Evolutionary conservation across 2,888 invertebrate genomes (phyloP), one percentile per base, ranked within the genome.

Genomic region (Omphaloscelis lunosa): DNA sequence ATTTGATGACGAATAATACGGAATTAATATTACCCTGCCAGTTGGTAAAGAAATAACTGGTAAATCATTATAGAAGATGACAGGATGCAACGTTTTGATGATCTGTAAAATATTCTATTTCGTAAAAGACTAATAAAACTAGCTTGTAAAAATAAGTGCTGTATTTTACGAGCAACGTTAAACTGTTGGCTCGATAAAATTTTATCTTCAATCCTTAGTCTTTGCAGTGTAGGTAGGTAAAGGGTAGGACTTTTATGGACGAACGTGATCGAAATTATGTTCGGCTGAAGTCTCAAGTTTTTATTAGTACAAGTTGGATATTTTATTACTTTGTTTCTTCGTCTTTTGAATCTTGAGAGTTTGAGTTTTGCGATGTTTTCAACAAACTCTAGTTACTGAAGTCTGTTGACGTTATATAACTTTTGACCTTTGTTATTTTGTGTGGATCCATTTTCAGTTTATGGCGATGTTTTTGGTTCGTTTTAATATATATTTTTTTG

Each of bases 181-280:
- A 95, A 94, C 93, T 94, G 94, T 94, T 92, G 92, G 92, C 93
- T 91, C 93, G 91, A 95, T 95, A 94, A 94, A 94, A 93, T 93
- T 93, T 94, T 95, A 94, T 94, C 93, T 92, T 91, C 93, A 93
- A 93, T 93, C 93, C 91, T 88, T 90, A 88, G 90, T 86, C 83
- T 86, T 90, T 86, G 91, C 89, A 88, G 80, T 76, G 86, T 83
- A 79, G 87, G 79, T 82, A 89, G 88, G 85, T 75, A 86, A 90
- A 88, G 90, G 89, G 89, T 89, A 82, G 61, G 75, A 85, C 79
- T 92, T 92, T 94, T 95, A 95, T 91, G 88, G 90, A 83, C 83
- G 85, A 90, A 94, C 94, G 94, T 94, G 94, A 95, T 93, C 92
- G 92, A 95, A 95, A 94, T 95, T 91, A 93, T 91, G 88, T 90